phyloP scores from a whole-genome alignment of 2,113 vertebrate species.

The Hydrolagus affinis region DNA sequence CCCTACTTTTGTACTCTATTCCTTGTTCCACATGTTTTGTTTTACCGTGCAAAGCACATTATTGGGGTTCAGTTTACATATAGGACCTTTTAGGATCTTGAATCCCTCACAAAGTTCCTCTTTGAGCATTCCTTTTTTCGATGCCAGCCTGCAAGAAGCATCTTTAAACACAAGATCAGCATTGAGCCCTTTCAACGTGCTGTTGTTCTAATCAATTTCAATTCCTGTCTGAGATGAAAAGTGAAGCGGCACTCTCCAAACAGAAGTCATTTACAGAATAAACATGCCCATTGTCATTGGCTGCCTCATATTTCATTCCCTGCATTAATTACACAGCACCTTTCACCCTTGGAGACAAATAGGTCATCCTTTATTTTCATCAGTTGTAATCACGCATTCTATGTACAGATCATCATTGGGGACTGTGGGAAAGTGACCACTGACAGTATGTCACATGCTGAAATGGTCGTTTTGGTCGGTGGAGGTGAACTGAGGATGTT shows the following conservation, averaged over 20 bases:
- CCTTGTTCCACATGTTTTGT: too few species aligned
- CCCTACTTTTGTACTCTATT: too few species aligned
- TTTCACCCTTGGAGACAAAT: not conserved
- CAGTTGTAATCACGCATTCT: not conserved
- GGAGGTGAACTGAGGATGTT: not conserved
- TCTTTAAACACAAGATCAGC: not conserved
- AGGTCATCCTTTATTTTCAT: constrained; percentile 13
- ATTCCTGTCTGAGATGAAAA: not conserved
- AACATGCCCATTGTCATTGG: constrained; percentile 34
- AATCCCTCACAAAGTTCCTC: too few species aligned
- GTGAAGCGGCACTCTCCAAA: constrained; percentile 28
- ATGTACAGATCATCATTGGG: constrained; percentile 20
- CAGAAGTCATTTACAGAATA: constrained; percentile 34
- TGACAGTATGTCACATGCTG: constrained; percentile 8
- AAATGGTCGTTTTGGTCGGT: not conserved
- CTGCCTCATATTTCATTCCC: not conserved
- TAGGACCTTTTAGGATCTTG: too few species aligned
- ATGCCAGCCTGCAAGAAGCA: not conserved
- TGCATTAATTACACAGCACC: not conserved
- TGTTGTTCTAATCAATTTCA: constrained; percentile 1
- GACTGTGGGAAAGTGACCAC: not conserved
- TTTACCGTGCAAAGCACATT: too few species aligned
- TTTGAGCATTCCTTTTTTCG: too few species aligned
- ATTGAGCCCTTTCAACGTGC: not conserved
- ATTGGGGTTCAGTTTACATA: too few species aligned